A percentile compares a stretch with the other conserved stretches of the same genome.
These are phyloP conservation scores for Coremacera marginata DNA, from an alignment of 2,888 invertebrate genomes.

Conservation along the genomic window DNA sequence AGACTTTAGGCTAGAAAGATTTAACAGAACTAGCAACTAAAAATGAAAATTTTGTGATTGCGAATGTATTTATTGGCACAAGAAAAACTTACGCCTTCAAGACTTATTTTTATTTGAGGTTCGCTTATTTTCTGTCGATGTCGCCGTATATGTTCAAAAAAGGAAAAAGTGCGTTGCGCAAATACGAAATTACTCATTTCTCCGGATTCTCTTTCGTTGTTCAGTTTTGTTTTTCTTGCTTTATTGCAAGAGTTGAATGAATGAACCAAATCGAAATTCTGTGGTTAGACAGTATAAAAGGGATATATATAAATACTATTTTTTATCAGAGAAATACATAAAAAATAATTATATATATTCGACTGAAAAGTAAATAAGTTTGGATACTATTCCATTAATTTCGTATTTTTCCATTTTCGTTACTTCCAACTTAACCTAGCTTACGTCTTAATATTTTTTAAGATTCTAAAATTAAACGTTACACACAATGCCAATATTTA, in stretches of 20 bases:
- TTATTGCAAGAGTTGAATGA: constrained; percentile 9
- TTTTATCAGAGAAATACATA: no score
- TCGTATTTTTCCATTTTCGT: not conserved
- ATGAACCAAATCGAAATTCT: not conserved
- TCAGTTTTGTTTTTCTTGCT: constrained; percentile 42
- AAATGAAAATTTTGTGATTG: constrained; percentile 3
- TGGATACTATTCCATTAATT: not conserved
- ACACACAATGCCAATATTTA: not conserved
- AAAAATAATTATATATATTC: not conserved
- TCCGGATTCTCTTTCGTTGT: constrained; percentile 43
- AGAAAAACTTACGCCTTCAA: not conserved
- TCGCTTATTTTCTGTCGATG: constrained; percentile 41
- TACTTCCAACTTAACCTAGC: not conserved
- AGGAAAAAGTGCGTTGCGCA: constrained; percentile 55
- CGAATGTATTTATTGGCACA: constrained; percentile 24
- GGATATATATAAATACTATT: no score
- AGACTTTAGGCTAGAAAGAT: no score
- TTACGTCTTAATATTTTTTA: not conserved
- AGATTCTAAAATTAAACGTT: not conserved
- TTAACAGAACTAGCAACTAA: no score
- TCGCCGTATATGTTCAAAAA: constrained; percentile 52
- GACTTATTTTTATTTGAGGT: constrained; percentile 24
- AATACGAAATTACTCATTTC: constrained; percentile 54
- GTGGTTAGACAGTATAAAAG: no score
- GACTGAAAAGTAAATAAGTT: not conserved